A percentile compares a stretch with the other conserved stretches of the same genome.
Evolutionary conservation across 2,113 vertebrate genomes (phyloP).

Genomic region (crab-eating macaque (Macaca fascicularis)): DNA sequence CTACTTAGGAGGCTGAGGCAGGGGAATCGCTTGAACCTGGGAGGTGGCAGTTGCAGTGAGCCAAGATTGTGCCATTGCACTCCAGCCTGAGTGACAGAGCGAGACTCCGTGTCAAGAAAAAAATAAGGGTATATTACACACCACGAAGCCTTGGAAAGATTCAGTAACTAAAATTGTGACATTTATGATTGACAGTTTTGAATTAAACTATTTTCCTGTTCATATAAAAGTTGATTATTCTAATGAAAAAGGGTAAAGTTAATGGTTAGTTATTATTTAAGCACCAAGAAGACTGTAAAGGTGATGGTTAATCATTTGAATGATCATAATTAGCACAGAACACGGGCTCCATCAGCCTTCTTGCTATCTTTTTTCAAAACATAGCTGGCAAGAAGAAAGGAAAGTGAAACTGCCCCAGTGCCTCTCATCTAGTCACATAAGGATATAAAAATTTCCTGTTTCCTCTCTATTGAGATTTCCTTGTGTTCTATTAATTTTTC

Average conservation of each 20-base stretch:
- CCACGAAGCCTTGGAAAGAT: background rate
- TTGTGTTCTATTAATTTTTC: slow-evolving; percentile 19
- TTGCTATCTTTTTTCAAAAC: background rate
- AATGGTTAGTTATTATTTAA: slow-evolving; percentile 3
- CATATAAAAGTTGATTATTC: slow-evolving; percentile 3
- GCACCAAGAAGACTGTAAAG: background rate
- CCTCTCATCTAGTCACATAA: background rate
- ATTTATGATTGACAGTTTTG: background rate
- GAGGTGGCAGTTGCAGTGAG: too few relatives aligned
- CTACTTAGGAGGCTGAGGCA: too few relatives aligned
- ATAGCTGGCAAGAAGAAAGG: slow-evolving; percentile 29
- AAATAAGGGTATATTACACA: background rate
- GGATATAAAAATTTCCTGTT: background rate
- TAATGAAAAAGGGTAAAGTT: background rate
- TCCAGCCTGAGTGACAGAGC: too few relatives aligned
- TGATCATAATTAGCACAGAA: background rate
- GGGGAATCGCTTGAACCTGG: too few relatives aligned
- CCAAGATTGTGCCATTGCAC: too few relatives aligned
- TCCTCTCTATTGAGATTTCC: background rate
- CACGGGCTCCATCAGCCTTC: background rate
- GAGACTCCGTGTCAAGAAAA: too few relatives aligned
- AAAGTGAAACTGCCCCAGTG: slow-evolving; percentile 12
- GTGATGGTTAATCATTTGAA: background rate
- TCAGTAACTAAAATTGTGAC: slow-evolving; percentile 15
- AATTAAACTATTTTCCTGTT: slow-evolving; percentile 34